Percentiles rank a stretch among this genome's conserved stretches.
Evolutionary conservation across 2,888 invertebrate species (phyloP).

Genomic region (Neocrepidodera transversa): DNA sequence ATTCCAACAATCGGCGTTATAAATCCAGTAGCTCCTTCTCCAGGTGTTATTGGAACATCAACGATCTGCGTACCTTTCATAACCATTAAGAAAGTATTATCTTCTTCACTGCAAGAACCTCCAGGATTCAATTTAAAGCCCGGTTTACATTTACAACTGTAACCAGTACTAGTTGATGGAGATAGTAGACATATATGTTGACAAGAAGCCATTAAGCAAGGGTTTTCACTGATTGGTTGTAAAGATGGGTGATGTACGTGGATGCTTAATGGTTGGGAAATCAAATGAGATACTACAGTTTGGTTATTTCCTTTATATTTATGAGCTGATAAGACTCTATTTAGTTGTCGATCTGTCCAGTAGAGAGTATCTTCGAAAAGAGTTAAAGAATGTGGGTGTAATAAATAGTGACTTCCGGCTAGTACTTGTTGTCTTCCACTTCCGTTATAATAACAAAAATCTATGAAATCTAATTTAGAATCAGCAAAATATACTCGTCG

Average conservation of each 20-base stretch:
- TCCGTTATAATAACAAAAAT: slow-evolving; percentile 97
- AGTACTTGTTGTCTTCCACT: slow-evolving; percentile 86
- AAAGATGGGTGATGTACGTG: slow-evolving; percentile 94
- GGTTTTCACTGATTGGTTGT: slow-evolving; percentile 81
- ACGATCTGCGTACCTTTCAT: slow-evolving; percentile 89
- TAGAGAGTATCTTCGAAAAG: slow-evolving; percentile 96
- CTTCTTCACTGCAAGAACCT: slow-evolving; percentile 83
- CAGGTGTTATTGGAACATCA: slow-evolving; percentile 79
- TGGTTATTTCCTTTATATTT: slow-evolving; percentile 90
- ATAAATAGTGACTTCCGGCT: slow-evolving; percentile 86
- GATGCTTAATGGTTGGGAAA: slow-evolving; percentile 93
- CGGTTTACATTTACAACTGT: slow-evolving; percentile 90
- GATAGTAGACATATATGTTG: slow-evolving; percentile 92
- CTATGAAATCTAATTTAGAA: slow-evolving; percentile 96
- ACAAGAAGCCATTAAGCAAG: slow-evolving; percentile 79
- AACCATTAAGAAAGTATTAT: slow-evolving; percentile 87
- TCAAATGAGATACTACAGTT: slow-evolving; percentile 91
- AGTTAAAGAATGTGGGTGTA: slow-evolving; percentile 94
- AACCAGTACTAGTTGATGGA: slow-evolving; percentile 73
- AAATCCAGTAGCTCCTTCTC: slow-evolving; percentile 78
- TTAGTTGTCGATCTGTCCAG: slow-evolving; percentile 95
- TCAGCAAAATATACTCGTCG: slow-evolving; percentile 96
- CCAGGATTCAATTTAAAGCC: slow-evolving; percentile 75
- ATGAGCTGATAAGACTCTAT: slow-evolving; percentile 87
- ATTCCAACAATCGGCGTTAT: slow-evolving; percentile 89